These are phyloP conservation scores for Diorhabda carinulata DNA, from an alignment of 1,140 invertebrate species.

Conservation along the genomic window DNA sequence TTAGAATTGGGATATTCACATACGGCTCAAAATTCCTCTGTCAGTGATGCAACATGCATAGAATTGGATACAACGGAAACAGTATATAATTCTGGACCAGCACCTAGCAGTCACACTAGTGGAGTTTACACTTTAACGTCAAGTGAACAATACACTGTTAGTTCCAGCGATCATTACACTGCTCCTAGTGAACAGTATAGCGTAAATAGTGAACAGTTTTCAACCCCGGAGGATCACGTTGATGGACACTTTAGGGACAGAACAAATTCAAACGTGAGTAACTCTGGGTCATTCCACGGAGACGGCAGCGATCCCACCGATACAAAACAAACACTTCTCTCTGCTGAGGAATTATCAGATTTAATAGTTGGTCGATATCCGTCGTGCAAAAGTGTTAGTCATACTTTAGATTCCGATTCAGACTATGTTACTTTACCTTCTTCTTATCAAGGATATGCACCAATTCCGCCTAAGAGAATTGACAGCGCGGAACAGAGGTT, in stretches of 20 bases:
- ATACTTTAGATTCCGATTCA: conserved; percentile 79
- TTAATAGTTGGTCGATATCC: conserved; percentile 78
- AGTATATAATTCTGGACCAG: conserved; percentile 52
- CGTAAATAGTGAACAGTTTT: conserved; percentile 40
- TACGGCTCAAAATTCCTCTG: conserved; percentile 74
- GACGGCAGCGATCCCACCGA: conserved; percentile 81
- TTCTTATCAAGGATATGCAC: conserved; percentile 59
- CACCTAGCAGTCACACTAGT: conserved; percentile 68
- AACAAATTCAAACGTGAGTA: conserved; percentile 73
- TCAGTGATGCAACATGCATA: conserved; percentile 59
- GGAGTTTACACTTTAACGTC: conserved; percentile 73
- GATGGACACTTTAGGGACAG: conserved; percentile 58
- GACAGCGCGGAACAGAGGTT: conserved; percentile 52
- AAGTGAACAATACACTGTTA: conserved; percentile 54
- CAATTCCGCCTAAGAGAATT: conserved; percentile 60
- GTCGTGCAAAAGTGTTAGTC: conserved; percentile 72
- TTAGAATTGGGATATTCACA: conserved; percentile 76
- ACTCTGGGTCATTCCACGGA: conserved; percentile 72
- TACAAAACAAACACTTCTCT: conserved; percentile 66
- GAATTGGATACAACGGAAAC: conserved; percentile 46
- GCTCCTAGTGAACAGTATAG: conserved; percentile 43
- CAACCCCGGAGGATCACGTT: conserved; percentile 50
- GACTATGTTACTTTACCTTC: conserved; percentile 82
- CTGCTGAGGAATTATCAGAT: conserved; percentile 75
- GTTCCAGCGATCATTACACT: conserved; percentile 38